Percentiles rank a stretch among this genome's conserved stretches.
phyloP scores from a whole-genome alignment of 1,140 invertebrate species.

The Leptestheria dahalacensis region DNA sequence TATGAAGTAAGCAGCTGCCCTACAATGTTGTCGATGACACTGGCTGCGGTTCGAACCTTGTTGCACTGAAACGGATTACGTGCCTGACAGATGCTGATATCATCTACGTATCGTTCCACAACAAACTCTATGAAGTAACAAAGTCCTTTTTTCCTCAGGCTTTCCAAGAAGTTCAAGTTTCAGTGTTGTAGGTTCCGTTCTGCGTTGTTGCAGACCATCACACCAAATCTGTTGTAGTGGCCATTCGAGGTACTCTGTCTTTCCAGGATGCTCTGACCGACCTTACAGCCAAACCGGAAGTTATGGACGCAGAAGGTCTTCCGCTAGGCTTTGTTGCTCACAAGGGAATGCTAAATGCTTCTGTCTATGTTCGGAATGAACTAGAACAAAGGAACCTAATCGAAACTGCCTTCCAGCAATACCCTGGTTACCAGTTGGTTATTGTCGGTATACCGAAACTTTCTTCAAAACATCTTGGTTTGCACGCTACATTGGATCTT shows the following conservation, averaged over 20 bases:
- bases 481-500: not conserved
- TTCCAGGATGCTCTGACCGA: conserved; percentile 76
- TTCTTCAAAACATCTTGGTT: not conserved
- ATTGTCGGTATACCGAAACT: conserved; percentile 35
- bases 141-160: not conserved
- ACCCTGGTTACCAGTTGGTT: conserved; percentile 53
- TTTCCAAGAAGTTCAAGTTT: not conserved
- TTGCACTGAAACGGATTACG: conserved; percentile 61
- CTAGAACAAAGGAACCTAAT: conserved; percentile 50
- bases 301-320: conserved; percentile 54
- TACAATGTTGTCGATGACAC: conserved; percentile 64
- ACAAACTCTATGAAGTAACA: conserved; percentile 64
- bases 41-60: conserved; percentile 74
- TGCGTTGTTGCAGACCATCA: conserved; percentile 71
- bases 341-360: conserved; percentile 70
- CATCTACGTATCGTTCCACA: conserved; percentile 71
- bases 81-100: conserved; percentile 59
- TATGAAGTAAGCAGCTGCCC: conserved; percentile 31
- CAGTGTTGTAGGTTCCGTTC: conserved; percentile 52
- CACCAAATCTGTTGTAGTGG: conserved; percentile 60
- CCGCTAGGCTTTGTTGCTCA: conserved; percentile 57
- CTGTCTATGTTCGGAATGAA: conserved; percentile 55
- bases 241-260: conserved; percentile 73
- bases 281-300: conserved; percentile 60
- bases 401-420: conserved; percentile 48